A percentile compares a stretch with the other conserved stretches of the same genome.
Evolutionary conservation across 2,113 vertebrate species (phyloP).

Genomic region (Sinocyclocheilus anshuiensis): DNA sequence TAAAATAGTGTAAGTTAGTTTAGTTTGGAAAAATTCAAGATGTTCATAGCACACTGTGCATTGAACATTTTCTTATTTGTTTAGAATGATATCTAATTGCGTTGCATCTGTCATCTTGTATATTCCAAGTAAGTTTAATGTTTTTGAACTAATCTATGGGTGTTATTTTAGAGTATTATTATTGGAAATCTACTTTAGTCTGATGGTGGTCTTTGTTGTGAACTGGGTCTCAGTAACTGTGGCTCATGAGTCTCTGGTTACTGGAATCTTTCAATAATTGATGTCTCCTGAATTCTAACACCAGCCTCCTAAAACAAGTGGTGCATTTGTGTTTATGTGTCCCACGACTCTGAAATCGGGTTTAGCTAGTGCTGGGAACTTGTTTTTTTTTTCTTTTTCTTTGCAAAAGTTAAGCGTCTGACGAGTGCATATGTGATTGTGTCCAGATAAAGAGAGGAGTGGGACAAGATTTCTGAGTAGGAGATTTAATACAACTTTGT

Average conservation of each 20-base stretch:
- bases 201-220: conserved; percentile 56
- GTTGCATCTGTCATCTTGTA: not conserved
- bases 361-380: not conserved
- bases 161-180: not conserved
- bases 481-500: conserved; percentile 18
- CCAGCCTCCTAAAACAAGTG: conserved; percentile 66
- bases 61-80: not conserved
- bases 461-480: not conserved
- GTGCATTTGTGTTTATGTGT: conserved; percentile 15
- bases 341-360: not conserved
- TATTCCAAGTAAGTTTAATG: not conserved
- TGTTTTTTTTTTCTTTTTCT: not conserved
- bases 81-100: not conserved
- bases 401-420: not conserved
- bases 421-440: conserved; percentile 2
- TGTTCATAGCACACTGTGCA: not conserved
- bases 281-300: conserved; percentile 72
- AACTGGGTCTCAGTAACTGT: conserved; percentile 72
- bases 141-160: too few relatives aligned
- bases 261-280: conserved; percentile 76
- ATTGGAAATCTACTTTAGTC: not conserved
- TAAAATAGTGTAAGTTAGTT: not conserved
- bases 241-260: conserved; percentile 72
- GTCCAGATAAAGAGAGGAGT: conserved; percentile 1
- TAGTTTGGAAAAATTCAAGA: not conserved